Conservation (phyloP, 1,140 invertebrate species). For the Aphaenogaster floridana region DNA sequence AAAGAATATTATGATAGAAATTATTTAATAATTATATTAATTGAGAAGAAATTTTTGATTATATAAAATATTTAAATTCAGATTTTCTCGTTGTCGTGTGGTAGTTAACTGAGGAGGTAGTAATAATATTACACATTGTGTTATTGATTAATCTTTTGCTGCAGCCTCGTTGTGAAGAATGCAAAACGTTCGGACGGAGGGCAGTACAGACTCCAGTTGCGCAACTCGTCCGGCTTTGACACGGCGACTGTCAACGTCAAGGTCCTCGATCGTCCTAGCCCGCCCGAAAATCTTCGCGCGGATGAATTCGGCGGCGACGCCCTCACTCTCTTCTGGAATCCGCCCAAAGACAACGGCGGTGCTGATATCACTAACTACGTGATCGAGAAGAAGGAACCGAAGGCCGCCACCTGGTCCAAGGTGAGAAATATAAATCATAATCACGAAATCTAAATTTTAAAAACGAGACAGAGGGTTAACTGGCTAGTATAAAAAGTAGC, state of each 20-base stretch:
- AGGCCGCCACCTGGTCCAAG: conserved; percentile 94
- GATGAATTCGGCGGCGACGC: conserved; percentile 98
- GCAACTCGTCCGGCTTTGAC: conserved; percentile 98
- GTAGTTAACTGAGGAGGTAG: neutral
- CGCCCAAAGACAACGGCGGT: conserved; percentile 98
- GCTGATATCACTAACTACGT: conserved; percentile 98
- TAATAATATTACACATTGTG: neutral
- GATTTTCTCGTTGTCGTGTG: neutral
- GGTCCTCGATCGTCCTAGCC: conserved; percentile 96
- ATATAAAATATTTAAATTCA: neutral
- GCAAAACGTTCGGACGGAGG: conserved; percentile 96
- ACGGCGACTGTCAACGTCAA: conserved; percentile 97
- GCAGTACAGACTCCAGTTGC: conserved; percentile 96
- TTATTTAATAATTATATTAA: neutral
- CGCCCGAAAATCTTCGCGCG: conserved; percentile 95
- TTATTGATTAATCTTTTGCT: conserved; percentile 29
- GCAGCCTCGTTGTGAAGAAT: conserved; percentile 95
- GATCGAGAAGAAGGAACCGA: conserved; percentile 96
- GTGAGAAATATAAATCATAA: conserved; percentile 79
- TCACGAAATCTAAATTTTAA: neutral
- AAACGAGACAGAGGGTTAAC: neutral
- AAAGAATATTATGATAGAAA: neutral
- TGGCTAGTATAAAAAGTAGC: neutral
- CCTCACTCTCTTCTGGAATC: conserved; percentile 97
- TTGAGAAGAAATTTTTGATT: neutral